These are phyloP conservation scores for Nanorana parkeri DNA, from an alignment of 2,113 vertebrate species.

Conservation along the genomic window DNA sequence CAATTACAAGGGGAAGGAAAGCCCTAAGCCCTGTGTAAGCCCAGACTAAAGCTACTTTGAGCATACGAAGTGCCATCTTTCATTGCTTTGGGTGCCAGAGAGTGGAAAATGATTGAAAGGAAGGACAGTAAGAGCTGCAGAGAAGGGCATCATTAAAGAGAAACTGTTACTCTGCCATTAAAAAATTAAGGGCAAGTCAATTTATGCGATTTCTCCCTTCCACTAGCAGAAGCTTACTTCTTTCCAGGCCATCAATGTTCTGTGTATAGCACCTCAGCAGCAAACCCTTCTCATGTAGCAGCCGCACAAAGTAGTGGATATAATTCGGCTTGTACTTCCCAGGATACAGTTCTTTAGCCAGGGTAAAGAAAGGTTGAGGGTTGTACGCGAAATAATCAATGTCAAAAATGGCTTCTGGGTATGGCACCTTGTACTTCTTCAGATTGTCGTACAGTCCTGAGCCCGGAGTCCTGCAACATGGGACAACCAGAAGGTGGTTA, in stretches of 20 bases:
- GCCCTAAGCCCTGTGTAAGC: too few relatives aligned
- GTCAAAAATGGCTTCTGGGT: conserved; percentile 77
- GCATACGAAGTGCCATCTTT: too few relatives aligned
- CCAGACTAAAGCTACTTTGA: too few relatives aligned
- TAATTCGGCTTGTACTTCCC: conserved; percentile 73
- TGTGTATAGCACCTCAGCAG: conserved; percentile 78
- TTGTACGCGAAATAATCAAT: conserved; percentile 75
- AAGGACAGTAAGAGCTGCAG: too few relatives aligned
- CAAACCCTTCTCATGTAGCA: conserved; percentile 78
- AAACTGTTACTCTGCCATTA: too few relatives aligned
- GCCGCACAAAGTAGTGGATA: conserved; percentile 69
- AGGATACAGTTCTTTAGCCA: conserved; percentile 75
- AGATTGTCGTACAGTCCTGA: conserved; percentile 78
- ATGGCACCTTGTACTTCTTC: conserved; percentile 75
- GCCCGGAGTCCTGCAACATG: conserved; percentile 68
- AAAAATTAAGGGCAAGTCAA: too few relatives aligned
- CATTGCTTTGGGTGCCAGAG: too few relatives aligned
- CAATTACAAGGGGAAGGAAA: too few relatives aligned
- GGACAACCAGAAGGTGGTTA: too few relatives aligned
- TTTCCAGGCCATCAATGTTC: conserved; percentile 75
- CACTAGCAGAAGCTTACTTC: conserved; percentile 66
- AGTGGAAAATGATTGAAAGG: too few relatives aligned
- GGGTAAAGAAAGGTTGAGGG: conserved; percentile 61
- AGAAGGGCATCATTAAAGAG: too few relatives aligned
- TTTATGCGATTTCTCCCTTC: too few relatives aligned